Evolutionary conservation across 2,113 vertebrate species (phyloP).

Genomic region (Cyprichromis sp.): DNA sequence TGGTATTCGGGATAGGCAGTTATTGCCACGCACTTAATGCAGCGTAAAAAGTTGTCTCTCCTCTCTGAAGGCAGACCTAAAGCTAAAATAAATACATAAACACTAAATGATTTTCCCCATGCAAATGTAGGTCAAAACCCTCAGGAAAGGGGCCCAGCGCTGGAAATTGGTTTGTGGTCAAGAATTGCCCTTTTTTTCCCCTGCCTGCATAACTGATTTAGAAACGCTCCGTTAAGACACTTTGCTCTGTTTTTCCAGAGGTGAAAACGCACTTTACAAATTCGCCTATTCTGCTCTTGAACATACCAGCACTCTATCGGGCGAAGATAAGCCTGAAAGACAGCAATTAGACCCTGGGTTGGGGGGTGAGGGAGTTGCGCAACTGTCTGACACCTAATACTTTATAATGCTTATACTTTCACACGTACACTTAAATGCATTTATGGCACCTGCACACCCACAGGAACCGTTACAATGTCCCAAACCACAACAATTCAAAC

Average conservation of each 20-base stretch:
- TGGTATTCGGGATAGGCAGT: background rate
- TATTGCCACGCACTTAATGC: background rate
- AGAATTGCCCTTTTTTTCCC: background rate
- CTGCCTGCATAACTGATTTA: background rate
- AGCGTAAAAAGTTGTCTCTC: background rate
- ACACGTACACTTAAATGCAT: fast-evolving
- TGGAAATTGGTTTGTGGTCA: background rate
- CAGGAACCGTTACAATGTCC: background rate
- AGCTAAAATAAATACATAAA: background rate
- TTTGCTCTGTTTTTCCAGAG: background rate
- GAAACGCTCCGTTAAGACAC: background rate
- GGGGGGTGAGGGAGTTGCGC: background rate
- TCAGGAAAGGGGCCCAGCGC: background rate
- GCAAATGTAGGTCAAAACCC: background rate
- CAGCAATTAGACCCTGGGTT: background rate
- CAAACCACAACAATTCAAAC: background rate
- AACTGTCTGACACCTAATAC: background rate
- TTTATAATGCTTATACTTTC: background rate
- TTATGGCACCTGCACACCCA: background rate
- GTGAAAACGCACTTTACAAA: background rate
- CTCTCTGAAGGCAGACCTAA: background rate
- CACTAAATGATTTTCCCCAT: background rate
- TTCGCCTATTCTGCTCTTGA: background rate
- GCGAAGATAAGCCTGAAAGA: background rate
- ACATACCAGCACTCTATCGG: background rate